Conservation (phyloP, 2,797 vertebrate species). For the Holocentrus rufus region DNA sequence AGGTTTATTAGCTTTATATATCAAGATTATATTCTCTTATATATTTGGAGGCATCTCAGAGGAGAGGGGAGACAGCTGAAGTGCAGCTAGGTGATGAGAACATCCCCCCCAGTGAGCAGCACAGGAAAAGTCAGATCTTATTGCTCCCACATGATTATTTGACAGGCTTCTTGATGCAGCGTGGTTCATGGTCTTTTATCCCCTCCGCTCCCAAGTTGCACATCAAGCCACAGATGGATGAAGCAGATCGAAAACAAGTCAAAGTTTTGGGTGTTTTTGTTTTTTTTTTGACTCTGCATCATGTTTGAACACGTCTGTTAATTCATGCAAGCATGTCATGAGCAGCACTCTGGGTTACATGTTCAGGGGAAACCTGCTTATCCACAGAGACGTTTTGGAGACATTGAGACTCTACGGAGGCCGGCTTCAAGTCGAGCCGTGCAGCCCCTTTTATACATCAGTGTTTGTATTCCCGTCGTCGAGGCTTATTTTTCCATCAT, state of each 20-base stretch:
- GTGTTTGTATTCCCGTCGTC: slow-evolving; percentile 24
- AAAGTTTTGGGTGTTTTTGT: too few relatives aligned
- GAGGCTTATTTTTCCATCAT: slow-evolving; percentile 19
- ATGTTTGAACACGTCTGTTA: slow-evolving; percentile 35
- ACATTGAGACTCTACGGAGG: slow-evolving; percentile 29
- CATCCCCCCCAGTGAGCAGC: slow-evolving; percentile 35
- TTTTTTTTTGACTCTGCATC: slow-evolving; percentile 35
- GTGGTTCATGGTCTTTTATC: slow-evolving; percentile 62
- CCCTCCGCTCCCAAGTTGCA: slow-evolving; percentile 46
- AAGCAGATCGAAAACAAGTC: slow-evolving; percentile 34
- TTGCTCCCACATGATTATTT: slow-evolving; percentile 47
- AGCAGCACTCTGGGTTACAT: slow-evolving; percentile 17
- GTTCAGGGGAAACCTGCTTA: slow-evolving; percentile 32
- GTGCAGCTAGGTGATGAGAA: slow-evolving; percentile 36
- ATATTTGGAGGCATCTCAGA: slow-evolving; percentile 38
- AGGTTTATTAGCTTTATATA: slow-evolving; percentile 46
- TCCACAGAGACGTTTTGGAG: slow-evolving; percentile 40
- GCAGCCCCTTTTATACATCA: slow-evolving; percentile 23
- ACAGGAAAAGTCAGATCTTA: slow-evolving; percentile 46
- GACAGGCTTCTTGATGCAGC: slow-evolving; percentile 49
- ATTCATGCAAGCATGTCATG: slow-evolving; percentile 47
- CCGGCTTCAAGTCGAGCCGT: slow-evolving; percentile 23
- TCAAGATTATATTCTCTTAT: slow-evolving; percentile 44
- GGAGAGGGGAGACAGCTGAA: slow-evolving; percentile 20
- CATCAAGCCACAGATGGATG: slow-evolving; percentile 57